Percentiles rank a stretch among this genome's conserved stretches.
These are phyloP conservation scores for Sphaerodactylus townsendi DNA, from an alignment of 2,113 vertebrate genomes.

Conservation along the genomic window DNA sequence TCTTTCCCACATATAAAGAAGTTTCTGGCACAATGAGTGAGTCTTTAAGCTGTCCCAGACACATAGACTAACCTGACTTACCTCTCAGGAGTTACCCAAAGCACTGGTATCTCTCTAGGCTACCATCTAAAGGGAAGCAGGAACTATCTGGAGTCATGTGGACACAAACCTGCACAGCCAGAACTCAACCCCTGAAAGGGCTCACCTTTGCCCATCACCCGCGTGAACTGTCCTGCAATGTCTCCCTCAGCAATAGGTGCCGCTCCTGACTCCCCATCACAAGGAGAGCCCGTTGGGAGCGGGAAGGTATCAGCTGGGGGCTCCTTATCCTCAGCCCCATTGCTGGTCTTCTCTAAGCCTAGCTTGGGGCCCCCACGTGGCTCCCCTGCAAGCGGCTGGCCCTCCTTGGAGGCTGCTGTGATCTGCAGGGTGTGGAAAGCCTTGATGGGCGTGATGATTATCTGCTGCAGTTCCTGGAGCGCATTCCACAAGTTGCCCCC, in stretches of 20 bases:
- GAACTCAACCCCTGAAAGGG: background rate
- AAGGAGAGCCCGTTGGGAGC: conserved; percentile 78
- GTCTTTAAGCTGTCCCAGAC: too few relatives aligned
- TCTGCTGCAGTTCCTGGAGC: conserved; percentile 91
- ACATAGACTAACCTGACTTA: too few relatives aligned
- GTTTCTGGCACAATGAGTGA: too few relatives aligned
- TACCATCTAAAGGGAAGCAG: too few relatives aligned
- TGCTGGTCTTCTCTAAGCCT: conserved; percentile 70
- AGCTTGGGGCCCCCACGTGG: conserved; percentile 41
- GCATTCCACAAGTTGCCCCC: conserved; percentile 92
- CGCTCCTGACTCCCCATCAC: conserved; percentile 84
- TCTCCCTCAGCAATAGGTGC: conserved; percentile 89
- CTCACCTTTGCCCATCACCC: conserved; percentile 95
- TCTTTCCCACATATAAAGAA: too few relatives aligned
- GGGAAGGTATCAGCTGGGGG: conserved; percentile 78
- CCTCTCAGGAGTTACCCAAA: too few relatives aligned
- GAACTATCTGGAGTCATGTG: too few relatives aligned
- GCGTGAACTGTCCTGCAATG: conserved; percentile 92
- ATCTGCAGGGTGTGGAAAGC: conserved; percentile 78
- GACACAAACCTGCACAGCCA: too few relatives aligned
- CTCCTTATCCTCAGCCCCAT: conserved; percentile 79
- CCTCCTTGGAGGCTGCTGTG: conserved; percentile 24
- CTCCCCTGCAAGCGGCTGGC: conserved; percentile 45
- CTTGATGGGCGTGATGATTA: conserved; percentile 92
- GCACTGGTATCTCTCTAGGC: too few relatives aligned